A percentile compares a stretch with the other conserved stretches of the same genome.
Conservation (phyloP, 2,113 vertebrate species). For the Clarias batrachus region DNA sequence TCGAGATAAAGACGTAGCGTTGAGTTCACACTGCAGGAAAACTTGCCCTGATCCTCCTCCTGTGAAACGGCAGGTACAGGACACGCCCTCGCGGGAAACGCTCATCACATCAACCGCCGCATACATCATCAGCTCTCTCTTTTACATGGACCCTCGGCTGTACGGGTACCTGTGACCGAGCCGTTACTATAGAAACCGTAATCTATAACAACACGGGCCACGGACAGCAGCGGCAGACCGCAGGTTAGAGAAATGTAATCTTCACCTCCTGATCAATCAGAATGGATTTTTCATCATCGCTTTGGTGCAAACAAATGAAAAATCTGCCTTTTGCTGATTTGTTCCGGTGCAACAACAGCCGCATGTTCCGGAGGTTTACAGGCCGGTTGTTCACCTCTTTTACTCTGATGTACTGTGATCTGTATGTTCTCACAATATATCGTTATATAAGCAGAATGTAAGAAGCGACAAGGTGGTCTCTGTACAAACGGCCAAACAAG, state of each 20-base stretch:
- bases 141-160: background rate
- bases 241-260: background rate
- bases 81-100: background rate
- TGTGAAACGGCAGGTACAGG: too few relatives aligned
- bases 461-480: too few relatives aligned
- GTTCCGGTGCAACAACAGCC: background rate
- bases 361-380: background rate
- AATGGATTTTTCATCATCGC: background rate
- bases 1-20: background rate
- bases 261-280: background rate
- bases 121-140: background rate
- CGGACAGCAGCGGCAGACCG: background rate
- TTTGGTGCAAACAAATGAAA: background rate
- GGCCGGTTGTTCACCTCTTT: background rate
- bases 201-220: too few relatives aligned
- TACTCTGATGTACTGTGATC: background rate
- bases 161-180: background rate
- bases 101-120: background rate
- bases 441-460: background rate
- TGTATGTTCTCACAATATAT: too few relatives aligned
- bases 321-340: background rate
- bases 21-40: too few relatives aligned
- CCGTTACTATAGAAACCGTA: background rate
- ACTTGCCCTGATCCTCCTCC: background rate
- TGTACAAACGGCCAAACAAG: too few relatives aligned